These are phyloP conservation scores for Phrynocephalus vlangalii DNA, from an alignment of 2,797 vertebrate genomes.

Conservation along the genomic window DNA sequence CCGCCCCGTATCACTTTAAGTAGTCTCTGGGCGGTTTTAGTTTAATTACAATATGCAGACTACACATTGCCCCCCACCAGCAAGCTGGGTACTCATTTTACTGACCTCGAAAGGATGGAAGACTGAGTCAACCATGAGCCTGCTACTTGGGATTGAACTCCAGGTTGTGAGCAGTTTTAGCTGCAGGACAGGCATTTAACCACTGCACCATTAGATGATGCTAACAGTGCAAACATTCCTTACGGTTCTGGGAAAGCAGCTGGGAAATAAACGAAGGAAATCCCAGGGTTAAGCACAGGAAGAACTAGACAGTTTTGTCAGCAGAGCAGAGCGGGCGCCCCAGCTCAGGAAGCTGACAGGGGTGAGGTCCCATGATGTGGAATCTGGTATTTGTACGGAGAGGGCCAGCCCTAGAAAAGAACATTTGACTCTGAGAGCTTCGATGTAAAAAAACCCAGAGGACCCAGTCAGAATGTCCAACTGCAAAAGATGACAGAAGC, in stretches of 20 bases:
- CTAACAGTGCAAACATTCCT: background rate
- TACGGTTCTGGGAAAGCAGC: no score
- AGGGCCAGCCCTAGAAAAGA: background rate
- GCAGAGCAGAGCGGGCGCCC: background rate
- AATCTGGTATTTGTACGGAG: background rate
- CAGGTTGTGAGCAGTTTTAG: no score
- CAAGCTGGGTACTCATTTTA: no score
- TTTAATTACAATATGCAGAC: no score
- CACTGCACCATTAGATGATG: background rate
- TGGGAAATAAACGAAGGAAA: background rate
- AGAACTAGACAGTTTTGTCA: background rate
- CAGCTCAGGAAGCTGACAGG: background rate
- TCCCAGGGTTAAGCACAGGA: background rate
- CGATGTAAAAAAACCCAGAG: background rate
- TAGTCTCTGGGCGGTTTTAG: no score
- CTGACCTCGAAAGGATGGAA: no score
- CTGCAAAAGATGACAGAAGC: background rate
- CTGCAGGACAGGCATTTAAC: no score
- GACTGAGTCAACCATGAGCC: no score
- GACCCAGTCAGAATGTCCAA: background rate
- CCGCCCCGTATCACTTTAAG: no score
- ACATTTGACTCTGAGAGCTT: background rate
- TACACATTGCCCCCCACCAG: no score
- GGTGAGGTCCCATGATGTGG: no score
- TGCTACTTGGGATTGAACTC: no score